Evolutionary conservation across 2,888 invertebrate genomes (phyloP).

Genomic region (Pristionchus entomophagus): DNA sequence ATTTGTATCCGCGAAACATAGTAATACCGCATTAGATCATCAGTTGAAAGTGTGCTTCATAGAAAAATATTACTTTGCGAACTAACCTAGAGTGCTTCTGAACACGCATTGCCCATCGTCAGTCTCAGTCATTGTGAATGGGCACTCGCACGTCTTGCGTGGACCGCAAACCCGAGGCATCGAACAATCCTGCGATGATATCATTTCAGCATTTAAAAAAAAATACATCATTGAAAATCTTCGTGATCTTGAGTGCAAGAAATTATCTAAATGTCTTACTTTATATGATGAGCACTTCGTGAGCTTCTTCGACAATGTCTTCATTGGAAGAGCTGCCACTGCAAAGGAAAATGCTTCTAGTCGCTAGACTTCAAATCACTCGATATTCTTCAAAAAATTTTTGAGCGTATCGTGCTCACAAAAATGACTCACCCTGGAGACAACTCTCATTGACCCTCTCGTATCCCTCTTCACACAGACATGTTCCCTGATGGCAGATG

Average conservation of each 20-base stretch:
- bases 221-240: too few relatives aligned
- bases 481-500: slow-evolving; percentile 4
- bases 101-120: slow-evolving; percentile 51
- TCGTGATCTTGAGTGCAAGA: too few relatives aligned
- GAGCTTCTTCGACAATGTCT: not conserved
- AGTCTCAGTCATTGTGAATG: slow-evolving; percentile 55
- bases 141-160: slow-evolving; percentile 53
- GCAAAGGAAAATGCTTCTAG: not conserved
- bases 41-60: not conserved
- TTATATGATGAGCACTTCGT: slow-evolving; percentile 40
- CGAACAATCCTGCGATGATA: slow-evolving; percentile 54
- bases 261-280: not conserved
- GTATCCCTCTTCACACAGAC: slow-evolving; percentile 37
- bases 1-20: too few relatives aligned
- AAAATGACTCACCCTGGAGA: not conserved
- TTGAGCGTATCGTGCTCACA: too few relatives aligned
- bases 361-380: not conserved
- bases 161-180: slow-evolving; percentile 54
- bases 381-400: not conserved
- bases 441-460: slow-evolving; percentile 41
- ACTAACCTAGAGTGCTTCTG: not conserved
- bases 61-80: not conserved
- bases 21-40: not conserved
- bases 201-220: too few relatives aligned
- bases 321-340: not conserved